Evolutionary conservation across 2,797 vertebrate species (phyloP), one percentile per base, ranked within the genome.

Genomic region (Acanthiza pusilla): DNA sequence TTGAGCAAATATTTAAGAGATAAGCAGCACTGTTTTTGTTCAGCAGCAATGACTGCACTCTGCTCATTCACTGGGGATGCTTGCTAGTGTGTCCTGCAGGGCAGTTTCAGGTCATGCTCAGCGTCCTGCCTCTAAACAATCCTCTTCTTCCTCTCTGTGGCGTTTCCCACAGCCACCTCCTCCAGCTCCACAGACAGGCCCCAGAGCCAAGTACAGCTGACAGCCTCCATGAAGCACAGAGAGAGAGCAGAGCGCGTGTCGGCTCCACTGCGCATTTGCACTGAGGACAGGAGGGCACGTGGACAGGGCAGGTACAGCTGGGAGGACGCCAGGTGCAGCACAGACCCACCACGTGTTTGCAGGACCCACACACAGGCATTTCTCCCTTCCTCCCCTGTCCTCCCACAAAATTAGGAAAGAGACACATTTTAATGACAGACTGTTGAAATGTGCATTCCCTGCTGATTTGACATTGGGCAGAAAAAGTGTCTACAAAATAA

Each of bases 381-480:
- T 18, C 72, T 78, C 29, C 48, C 27, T 48, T 51, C 66, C 36
- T 51, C 29, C 51, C 29, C 36, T 45, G 40, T 25, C 51, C 61
- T 88, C 34, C 76, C 58, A 5, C n/a, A 7, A 26, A 53, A 63
- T 50, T 7, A 51, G 48, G 62, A 16, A 16, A 47, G 71, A 92
- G 70, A 32, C 34, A 54, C 3, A 0, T 79, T 84, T 38, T 89
- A 63, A 25, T 91, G 94, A 85, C 91, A 90, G 81, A 70, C 94
- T 48, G 38, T 89, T 89, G 87, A 94, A 91, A 86, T 61, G 83
- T 67, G 57, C 10, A 3, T 83, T 96, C 88, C 62, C 86, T 66
- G 73, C 91, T 89, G 85, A 70, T 95, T 80, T 94, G 97, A 97
- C 97, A 96, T 27, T 91, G 96, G 96, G 94, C 96, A 96, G 73